These are phyloP conservation scores for Osmoderma eremita DNA, from an alignment of 2,888 invertebrate genomes.

Conservation along the genomic window DNA sequence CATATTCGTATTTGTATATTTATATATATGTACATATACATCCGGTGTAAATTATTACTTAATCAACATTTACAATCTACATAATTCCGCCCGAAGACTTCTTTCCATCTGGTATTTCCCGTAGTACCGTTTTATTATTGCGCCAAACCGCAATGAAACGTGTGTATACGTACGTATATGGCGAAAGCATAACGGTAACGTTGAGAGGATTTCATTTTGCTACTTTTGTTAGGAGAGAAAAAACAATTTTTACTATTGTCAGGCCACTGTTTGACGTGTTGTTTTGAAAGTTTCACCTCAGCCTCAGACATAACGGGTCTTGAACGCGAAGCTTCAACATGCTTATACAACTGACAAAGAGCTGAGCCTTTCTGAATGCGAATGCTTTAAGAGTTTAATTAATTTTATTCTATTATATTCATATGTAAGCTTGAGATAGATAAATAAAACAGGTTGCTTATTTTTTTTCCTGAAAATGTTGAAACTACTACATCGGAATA, in stretches of 20 bases:
- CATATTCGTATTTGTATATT: conserved; percentile 2
- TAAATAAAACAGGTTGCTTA: too few relatives aligned
- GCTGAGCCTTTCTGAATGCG: conserved; percentile 28
- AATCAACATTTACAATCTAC: conserved; percentile 18
- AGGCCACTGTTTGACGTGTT: conserved; percentile 9
- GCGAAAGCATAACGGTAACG: conserved; percentile 25
- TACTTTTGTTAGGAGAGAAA: not conserved
- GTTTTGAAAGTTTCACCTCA: conserved; percentile 38
- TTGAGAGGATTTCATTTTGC: conserved; percentile 22
- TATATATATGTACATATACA: conserved; percentile 1
- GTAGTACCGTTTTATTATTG: conserved; percentile 20
- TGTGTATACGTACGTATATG: conserved; percentile 19
- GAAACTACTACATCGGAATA: too few relatives aligned
- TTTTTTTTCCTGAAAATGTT: too few relatives aligned
- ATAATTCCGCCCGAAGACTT: conserved; percentile 12
- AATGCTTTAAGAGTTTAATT: conserved; percentile 10
- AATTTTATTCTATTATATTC: conserved; percentile 24
- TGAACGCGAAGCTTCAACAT: conserved; percentile 6
- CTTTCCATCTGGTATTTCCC: conserved; percentile 16
- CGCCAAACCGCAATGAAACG: conserved; percentile 25
- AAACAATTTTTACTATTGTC: conserved; percentile 28
- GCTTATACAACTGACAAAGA: conserved; percentile 18
- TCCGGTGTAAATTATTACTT: conserved; percentile 25
- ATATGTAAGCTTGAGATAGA: not conserved
- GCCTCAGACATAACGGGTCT: not conserved